A percentile compares a stretch with the other conserved stretches of the same genome.
phyloP scores from a whole-genome alignment of 2,797 vertebrate genomes.

The Falco novaeseelandiae region DNA sequence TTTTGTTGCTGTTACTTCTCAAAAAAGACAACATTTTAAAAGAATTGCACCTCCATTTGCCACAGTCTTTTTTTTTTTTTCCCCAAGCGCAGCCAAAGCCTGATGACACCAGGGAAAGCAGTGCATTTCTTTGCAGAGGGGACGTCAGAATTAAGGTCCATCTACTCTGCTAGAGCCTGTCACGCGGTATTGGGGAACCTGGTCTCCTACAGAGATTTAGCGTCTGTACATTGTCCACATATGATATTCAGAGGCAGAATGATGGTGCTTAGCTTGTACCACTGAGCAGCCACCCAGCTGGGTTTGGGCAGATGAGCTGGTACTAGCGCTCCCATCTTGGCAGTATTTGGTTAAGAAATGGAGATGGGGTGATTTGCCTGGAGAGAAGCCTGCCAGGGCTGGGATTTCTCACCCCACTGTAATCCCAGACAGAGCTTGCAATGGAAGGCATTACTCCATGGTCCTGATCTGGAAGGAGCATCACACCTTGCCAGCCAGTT shows the following conservation, averaged over 20 bases:
- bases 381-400: not conserved
- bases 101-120: not conserved
- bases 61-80: not conserved
- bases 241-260: not conserved
- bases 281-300: not conserved
- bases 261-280: not conserved
- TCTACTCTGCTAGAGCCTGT: not conserved
- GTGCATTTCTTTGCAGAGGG: not conserved
- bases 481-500: not conserved
- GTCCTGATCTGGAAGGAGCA: not conserved
- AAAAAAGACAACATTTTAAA: not conserved
- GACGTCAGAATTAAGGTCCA: not conserved
- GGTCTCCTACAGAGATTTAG: not conserved
- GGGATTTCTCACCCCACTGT: not conserved
- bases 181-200: not conserved
- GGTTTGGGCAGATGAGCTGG: not conserved
- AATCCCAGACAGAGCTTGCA: not conserved
- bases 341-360: not conserved
- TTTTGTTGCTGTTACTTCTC: constrained; percentile 46
- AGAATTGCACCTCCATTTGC: constrained; percentile 28
- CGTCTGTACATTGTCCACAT: not conserved
- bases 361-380: not conserved
- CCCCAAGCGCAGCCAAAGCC: not conserved
- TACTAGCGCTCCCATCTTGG: not conserved
- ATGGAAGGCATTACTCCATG: not conserved